Evolutionary conservation across 2,797 vertebrate genomes (phyloP).

Genomic region (Spinus olivaceus): DNA sequence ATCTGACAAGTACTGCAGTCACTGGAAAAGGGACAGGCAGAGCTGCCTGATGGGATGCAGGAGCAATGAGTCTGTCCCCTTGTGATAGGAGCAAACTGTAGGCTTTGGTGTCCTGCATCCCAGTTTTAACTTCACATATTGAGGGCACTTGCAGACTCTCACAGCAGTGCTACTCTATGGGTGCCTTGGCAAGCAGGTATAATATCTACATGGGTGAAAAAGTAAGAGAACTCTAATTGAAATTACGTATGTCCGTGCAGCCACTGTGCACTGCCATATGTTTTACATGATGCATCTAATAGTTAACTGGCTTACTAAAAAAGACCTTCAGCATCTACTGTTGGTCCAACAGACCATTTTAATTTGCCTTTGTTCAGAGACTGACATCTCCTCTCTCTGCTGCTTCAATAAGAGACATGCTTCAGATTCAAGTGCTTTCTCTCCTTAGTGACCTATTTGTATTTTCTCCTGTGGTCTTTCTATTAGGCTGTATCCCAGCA

Average conservation of each 20-base stretch:
- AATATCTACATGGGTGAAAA: background rate
- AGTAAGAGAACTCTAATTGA: background rate
- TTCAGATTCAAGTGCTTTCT: background rate
- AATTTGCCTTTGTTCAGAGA: background rate
- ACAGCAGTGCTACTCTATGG: background rate
- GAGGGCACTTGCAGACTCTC: background rate
- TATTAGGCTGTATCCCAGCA: background rate
- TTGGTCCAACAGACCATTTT: background rate
- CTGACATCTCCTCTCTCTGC: background rate
- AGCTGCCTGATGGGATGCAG: background rate
- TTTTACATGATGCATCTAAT: background rate
- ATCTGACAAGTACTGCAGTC: background rate
- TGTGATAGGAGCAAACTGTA: background rate
- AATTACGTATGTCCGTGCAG: accelerated
- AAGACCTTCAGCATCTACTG: background rate
- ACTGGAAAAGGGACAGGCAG: background rate
- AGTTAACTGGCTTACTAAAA: background rate
- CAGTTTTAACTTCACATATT: background rate
- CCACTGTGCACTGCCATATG: background rate
- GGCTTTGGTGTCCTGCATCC: background rate
- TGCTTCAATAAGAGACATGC: background rate
- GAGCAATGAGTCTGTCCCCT: background rate
- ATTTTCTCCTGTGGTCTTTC: background rate
- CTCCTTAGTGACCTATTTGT: background rate
- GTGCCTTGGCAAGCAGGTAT: background rate